Evolutionary conservation across 2,797 vertebrate species (phyloP).

Genomic region (Coendou prehensilis): DNA sequence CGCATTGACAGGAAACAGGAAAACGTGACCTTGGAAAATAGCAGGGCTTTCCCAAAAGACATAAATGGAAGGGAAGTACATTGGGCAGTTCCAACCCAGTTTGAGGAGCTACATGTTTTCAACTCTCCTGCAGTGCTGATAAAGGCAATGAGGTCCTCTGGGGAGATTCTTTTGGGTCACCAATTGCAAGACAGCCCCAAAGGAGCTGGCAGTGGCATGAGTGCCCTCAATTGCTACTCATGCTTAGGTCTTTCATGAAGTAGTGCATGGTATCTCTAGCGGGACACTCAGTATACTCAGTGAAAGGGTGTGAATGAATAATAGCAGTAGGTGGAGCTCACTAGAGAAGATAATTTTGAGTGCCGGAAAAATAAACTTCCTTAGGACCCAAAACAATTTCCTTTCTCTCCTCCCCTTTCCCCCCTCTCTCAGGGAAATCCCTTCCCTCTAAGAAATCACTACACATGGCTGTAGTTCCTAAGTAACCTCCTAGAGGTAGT

Average conservation of each 20-base stretch:
- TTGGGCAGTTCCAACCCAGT: neutral
- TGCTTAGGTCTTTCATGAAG: neutral
- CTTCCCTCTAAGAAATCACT: neutral
- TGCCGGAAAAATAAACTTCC: neutral
- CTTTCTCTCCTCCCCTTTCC: neutral
- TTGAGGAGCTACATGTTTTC: neutral
- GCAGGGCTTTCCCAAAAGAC: neutral
- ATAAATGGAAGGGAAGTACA: neutral
- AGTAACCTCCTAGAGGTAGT: neutral
- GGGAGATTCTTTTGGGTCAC: neutral
- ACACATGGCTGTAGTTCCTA: neutral
- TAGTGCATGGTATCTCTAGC: neutral
- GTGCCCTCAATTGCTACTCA: neutral
- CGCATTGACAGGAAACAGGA: neutral
- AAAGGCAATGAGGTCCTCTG: neutral
- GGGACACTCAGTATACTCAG: neutral
- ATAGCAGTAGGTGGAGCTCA: neutral
- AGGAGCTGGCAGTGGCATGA: neutral
- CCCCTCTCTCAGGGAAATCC: neutral
- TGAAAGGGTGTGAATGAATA: neutral
- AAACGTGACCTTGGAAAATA: neutral
- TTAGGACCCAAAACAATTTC: neutral
- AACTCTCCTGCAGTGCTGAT: neutral
- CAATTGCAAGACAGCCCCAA: neutral
- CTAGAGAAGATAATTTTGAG: neutral